Percentiles rank a stretch among this genome's conserved stretches.
These are phyloP conservation scores for Spilarctia lutea DNA, from an alignment of 2,888 invertebrate species.

Conservation along the genomic window DNA sequence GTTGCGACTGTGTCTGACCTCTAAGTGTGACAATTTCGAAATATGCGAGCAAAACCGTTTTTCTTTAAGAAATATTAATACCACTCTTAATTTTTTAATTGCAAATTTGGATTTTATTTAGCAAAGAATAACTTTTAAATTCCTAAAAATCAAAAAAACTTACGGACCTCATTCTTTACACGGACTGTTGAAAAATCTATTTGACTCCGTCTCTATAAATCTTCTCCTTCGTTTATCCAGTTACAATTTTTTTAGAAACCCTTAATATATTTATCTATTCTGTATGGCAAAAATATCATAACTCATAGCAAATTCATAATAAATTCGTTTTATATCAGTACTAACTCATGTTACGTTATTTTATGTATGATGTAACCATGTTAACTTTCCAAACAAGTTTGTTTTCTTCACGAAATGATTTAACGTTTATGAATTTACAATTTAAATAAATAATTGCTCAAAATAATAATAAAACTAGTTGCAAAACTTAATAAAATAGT, in stretches of 20 bases:
- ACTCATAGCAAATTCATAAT: not conserved
- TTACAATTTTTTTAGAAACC: too few relatives aligned
- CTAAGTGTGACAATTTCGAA: too few relatives aligned
- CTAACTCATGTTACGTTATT: not conserved
- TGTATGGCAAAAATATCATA: not conserved
- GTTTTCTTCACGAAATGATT: not conserved
- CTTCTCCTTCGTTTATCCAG: not conserved
- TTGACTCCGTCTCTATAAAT: not conserved
- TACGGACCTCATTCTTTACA: not conserved
- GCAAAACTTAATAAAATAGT: not conserved
- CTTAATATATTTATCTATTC: too few relatives aligned
- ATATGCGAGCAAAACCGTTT: too few relatives aligned
- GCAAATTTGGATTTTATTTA: not conserved
- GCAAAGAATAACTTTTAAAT: not conserved
- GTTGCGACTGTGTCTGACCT: too few relatives aligned
- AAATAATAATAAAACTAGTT: not conserved
- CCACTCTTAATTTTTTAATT: not conserved
- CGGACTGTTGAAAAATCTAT: not conserved
- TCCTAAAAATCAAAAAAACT: not conserved
- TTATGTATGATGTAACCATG: not conserved
- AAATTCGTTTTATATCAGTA: not conserved
- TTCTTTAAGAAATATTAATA: not conserved
- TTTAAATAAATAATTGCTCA: not conserved
- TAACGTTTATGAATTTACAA: not conserved
- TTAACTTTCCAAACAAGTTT: not conserved